Percentiles rank a stretch among this genome's conserved stretches.
These are phyloP conservation scores for Mirza zaza DNA, from an alignment of 2,113 vertebrate species.

Conservation along the genomic window DNA sequence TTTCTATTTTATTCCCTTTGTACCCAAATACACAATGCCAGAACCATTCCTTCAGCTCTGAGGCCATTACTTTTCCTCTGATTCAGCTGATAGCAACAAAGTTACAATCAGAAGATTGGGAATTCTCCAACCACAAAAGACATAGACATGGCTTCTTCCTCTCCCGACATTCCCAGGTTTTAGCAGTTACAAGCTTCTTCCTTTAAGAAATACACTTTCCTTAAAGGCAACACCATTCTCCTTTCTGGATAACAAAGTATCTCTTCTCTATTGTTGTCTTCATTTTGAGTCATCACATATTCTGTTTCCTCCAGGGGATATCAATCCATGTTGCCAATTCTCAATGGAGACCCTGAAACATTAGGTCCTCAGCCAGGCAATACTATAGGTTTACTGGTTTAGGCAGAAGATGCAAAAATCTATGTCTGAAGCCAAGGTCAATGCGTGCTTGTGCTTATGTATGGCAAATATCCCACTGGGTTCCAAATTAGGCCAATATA, in stretches of 20 bases:
- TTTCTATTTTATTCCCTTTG: background rate
- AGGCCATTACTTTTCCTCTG: background rate
- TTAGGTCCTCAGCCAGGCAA: background rate
- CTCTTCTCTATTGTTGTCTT: background rate
- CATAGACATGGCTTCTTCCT: background rate
- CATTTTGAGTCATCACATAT: background rate
- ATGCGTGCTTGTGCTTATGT: background rate
- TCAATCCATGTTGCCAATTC: background rate
- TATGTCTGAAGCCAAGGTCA: background rate
- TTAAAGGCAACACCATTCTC: background rate
- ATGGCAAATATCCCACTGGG: background rate
- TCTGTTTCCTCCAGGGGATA: background rate
- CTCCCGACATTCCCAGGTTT: background rate
- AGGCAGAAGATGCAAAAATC: background rate
- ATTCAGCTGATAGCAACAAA: background rate
- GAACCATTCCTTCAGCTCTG: background rate
- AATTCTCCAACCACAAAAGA: background rate
- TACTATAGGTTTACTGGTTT: background rate
- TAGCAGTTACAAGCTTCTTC: background rate
- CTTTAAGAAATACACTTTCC: conserved; percentile 21
- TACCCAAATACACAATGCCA: background rate
- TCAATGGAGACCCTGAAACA: background rate
- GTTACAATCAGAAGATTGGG: background rate
- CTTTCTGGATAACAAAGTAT: background rate
- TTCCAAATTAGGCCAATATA: background rate